phyloP scores from a whole-genome alignment of 2,888 invertebrate genomes.

The Trichopoda pennipes region DNA sequence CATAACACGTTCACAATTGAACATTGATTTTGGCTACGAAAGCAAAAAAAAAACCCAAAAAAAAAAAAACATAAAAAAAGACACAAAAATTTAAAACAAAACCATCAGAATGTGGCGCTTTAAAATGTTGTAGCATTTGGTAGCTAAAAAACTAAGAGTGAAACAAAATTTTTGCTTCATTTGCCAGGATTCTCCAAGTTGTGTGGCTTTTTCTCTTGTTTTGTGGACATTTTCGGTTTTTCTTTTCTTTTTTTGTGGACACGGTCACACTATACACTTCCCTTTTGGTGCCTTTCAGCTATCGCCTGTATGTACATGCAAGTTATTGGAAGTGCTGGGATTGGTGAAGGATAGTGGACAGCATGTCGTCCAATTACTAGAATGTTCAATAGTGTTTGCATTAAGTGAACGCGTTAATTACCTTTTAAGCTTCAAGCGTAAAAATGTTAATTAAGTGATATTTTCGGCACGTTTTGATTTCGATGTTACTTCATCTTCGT shows the following conservation, averaged over 20 bases:
- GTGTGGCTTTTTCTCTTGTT: conserved; percentile 35
- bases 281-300: conserved; percentile 59
- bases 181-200: conserved; percentile 52
- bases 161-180: conserved; percentile 49
- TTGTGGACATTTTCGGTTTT: conserved; percentile 25
- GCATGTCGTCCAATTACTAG: conserved; percentile 80
- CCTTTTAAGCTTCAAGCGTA: conserved; percentile 75
- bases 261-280: conserved; percentile 8
- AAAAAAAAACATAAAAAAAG: conserved; percentile 1
- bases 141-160: conserved; percentile 19
- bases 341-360: conserved; percentile 61
- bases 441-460: conserved; percentile 80
- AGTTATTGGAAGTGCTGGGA: conserved; percentile 1
- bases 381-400: conserved; percentile 80
- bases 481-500: conserved; percentile 49
- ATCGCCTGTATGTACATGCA: conserved; percentile 27
- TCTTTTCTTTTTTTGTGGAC: conserved; percentile 5
- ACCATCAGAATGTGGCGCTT: conserved; percentile 60
- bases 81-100: conserved; percentile 26
- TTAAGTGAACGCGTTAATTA: conserved; percentile 80
- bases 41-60: conserved; percentile 2
- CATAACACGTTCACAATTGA: conserved; percentile 46
- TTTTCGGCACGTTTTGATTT: conserved; percentile 76
- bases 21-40: conserved; percentile 65
- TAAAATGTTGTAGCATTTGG: conserved; percentile 33